Evolutionary conservation across 1,140 invertebrate genomes (phyloP).

Genomic region (Achatina immaculata): DNA sequence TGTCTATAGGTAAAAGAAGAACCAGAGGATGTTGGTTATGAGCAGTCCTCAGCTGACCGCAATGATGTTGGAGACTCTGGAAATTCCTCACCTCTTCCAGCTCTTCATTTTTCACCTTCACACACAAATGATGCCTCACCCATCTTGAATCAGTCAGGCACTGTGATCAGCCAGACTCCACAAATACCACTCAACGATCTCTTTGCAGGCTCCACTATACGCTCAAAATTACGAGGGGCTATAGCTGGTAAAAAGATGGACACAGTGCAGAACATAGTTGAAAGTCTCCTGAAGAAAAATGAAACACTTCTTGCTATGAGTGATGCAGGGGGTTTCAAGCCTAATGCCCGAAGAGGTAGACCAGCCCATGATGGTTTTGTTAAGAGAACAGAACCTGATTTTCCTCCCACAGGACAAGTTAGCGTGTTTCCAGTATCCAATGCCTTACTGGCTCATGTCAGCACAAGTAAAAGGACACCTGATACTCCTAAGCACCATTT

Average conservation of each 20-base stretch:
- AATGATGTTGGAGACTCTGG: slow-evolving; percentile 8
- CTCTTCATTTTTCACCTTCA: slow-evolving; percentile 13
- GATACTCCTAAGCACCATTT: slow-evolving; percentile 28
- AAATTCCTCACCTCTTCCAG: slow-evolving; percentile 29
- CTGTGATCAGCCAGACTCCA: background rate
- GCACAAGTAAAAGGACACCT: slow-evolving; percentile 2
- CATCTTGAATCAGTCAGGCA: background rate
- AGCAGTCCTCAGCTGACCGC: background rate
- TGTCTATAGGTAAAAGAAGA: slow-evolving; percentile 31
- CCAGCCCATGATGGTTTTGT: slow-evolving; percentile 1
- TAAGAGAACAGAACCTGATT: slow-evolving; percentile 13
- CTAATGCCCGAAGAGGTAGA: slow-evolving; percentile 42
- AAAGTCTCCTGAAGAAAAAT: slow-evolving; percentile 57
- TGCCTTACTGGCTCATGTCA: slow-evolving; percentile 27
- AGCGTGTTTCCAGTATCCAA: slow-evolving; percentile 39
- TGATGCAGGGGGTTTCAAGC: slow-evolving; percentile 51
- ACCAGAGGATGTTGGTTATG: slow-evolving; percentile 22
- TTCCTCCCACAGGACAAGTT: slow-evolving; percentile 15
- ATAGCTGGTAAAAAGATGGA: slow-evolving; percentile 31
- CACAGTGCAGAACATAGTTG: slow-evolving; percentile 53
- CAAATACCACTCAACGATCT: slow-evolving; percentile 31
- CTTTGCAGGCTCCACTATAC: slow-evolving; percentile 14
- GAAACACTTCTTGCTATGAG: slow-evolving; percentile 53
- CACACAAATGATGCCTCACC: background rate
- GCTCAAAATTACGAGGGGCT: slow-evolving; percentile 16